Evolutionary conservation across 2,797 vertebrate genomes (phyloP), one percentile per base, ranked within the genome.

Genomic region (Peromyscus melanophrys): DNA sequence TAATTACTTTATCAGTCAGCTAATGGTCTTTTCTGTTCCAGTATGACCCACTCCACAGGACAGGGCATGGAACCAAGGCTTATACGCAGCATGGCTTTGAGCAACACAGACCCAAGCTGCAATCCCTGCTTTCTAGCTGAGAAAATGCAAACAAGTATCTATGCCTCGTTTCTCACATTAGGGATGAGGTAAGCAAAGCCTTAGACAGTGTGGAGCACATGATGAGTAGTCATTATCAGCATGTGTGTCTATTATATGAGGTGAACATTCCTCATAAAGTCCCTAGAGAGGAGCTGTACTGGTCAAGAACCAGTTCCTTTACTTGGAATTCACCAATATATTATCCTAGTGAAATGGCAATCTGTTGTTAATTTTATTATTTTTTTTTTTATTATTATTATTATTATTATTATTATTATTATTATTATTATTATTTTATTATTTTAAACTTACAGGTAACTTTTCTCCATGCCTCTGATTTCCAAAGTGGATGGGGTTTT

Each of bases 401-500:
- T 55, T 52, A 13, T 52, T 12, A 67, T 65, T 13, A 67, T 67
- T 7, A n/a, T 71, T 9, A 46, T 77, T 4, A 57, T 37, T 8
- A 27, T 27, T 2, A n/a, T 37, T 13, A 57, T 81, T 13, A 61
- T 37, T 1, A 81, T 57, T 49, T 57, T 49, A 10, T 49, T 31
- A 88, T 65, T 65, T 65, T 67, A 85, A 85, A 83, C 13, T 16
- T 40, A 5, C 49, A 29, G 5, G 43, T 71, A 34, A 93, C 69
- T 84, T 92, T 73, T 46, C 14, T 59, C 27, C 40, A 59, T 61
- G 77, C 6, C 75, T 91, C 65, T 84, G 63, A 92, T 77, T 96
- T 92, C 40, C 89, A 93, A 90, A 89, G 43, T 23, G 65, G 14
- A 92, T 94, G 40, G 3, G 19, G 63, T 83, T 92, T 85, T 85